These are phyloP conservation scores for Champsocephalus esox DNA, from an alignment of 2,797 vertebrate genomes.

Conservation along the genomic window DNA sequence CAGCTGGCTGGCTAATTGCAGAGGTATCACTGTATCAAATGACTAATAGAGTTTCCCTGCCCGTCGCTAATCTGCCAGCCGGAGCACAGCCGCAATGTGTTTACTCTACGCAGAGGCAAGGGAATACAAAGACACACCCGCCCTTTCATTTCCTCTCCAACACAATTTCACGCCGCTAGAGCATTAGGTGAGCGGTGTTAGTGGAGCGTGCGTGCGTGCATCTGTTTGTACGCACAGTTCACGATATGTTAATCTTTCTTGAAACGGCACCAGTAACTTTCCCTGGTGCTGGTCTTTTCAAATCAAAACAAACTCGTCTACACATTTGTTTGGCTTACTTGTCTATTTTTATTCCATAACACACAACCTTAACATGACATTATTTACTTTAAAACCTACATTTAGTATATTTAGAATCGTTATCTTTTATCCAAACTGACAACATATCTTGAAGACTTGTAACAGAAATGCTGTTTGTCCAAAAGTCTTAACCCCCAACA, in stretches of 20 bases:
- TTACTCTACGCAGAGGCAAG: conserved; percentile 65
- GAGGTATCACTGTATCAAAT: conserved; percentile 79
- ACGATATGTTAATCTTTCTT: conserved; percentile 54
- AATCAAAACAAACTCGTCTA: conserved; percentile 1
- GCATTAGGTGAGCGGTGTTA: conserved; percentile 44
- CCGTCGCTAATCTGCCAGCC: conserved; percentile 72
- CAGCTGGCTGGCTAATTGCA: conserved; percentile 73
- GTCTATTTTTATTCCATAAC: background rate
- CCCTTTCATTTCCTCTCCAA: conserved; percentile 63
- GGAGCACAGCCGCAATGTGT: conserved; percentile 72
- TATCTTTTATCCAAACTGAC: background rate
- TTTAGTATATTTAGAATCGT: background rate
- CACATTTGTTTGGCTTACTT: background rate
- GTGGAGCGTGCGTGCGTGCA: conserved; percentile 14
- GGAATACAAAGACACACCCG: conserved; percentile 68
- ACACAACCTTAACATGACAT: background rate
- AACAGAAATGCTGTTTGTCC: background rate
- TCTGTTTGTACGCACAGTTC: conserved; percentile 7
- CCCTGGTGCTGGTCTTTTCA: conserved; percentile 1
- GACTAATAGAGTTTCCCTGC: conserved; percentile 79
- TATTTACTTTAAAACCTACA: background rate
- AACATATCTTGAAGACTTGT: background rate
- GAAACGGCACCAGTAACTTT: conserved; percentile 28
- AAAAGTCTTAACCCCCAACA: background rate
- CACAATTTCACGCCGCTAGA: conserved; percentile 64